These are phyloP conservation scores for Ypsolopha sequella DNA, from an alignment of 2,888 invertebrate genomes.

Conservation along the genomic window DNA sequence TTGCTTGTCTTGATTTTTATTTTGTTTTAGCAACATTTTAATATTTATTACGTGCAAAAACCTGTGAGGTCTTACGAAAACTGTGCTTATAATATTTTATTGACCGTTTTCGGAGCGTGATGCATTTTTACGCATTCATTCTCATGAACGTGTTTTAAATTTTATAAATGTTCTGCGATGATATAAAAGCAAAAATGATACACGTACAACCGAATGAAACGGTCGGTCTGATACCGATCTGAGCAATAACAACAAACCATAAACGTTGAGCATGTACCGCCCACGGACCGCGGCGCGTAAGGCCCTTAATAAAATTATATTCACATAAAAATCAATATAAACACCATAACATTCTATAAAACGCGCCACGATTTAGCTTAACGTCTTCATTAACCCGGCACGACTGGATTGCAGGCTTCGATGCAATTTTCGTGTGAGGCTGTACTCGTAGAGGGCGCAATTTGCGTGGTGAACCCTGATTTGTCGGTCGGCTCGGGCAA, in stretches of 20 bases:
- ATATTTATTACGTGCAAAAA: conserved; percentile 33
- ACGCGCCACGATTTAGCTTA: conserved; percentile 48
- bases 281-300: conserved; percentile 20
- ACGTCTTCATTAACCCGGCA: conserved; percentile 63
- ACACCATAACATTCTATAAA: conserved; percentile 48
- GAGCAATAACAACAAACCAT: conserved; percentile 21
- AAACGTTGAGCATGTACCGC: conserved; percentile 21
- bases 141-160: background rate
- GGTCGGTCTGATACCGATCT: conserved; percentile 10
- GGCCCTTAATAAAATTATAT: conserved; percentile 43
- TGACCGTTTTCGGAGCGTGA: background rate
- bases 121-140: background rate
- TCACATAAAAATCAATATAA: conserved; percentile 63
- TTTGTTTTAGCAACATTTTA: conserved; percentile 25
- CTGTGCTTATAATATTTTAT: background rate
- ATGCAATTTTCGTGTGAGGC: conserved; percentile 48
- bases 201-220: conserved; percentile 6
- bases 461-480: conserved; percentile 53
- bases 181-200: conserved; percentile 2
- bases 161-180: background rate
- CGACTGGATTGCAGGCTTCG: conserved; percentile 48
- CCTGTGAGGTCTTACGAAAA: conserved; percentile 3
- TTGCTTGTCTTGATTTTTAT: conserved; percentile 61
- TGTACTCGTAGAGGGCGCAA: conserved; percentile 36
- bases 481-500: conserved; percentile 45